Evolutionary conservation across 2,113 vertebrate species (phyloP).

Genomic region (Pseudois nayaur): DNA sequence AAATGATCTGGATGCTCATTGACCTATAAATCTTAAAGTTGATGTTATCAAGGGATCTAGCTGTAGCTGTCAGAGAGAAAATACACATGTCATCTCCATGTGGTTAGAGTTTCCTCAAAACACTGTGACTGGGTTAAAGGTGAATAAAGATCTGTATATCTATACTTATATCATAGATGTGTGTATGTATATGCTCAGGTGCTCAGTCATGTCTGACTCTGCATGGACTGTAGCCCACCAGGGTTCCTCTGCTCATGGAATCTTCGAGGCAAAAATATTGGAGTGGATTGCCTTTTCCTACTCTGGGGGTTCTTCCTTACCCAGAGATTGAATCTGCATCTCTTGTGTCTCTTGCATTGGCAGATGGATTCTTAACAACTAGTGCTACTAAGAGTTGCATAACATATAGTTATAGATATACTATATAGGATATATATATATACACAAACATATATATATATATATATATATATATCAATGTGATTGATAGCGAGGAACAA

Average conservation of each 20-base stretch:
- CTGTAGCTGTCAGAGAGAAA: neutral
- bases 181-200: neutral
- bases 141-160: neutral
- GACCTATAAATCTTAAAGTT: neutral
- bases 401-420: neutral
- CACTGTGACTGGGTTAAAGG: neutral
- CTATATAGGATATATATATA: neutral
- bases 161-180: neutral
- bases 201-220: neutral
- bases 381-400: neutral
- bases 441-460: neutral
- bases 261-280: neutral
- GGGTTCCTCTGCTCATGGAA: neutral
- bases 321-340: neutral
- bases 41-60: too few species aligned
- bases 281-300: neutral
- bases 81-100: neutral
- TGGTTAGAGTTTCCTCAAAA: neutral
- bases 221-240: neutral
- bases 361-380: neutral
- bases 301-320: neutral
- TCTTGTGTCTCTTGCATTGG: neutral
- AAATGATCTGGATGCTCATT: neutral
- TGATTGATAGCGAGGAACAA: neutral
- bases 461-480: neutral